Evolutionary conservation across 2,797 vertebrate species (phyloP).

Genomic region (Xenentodon cancila): DNA sequence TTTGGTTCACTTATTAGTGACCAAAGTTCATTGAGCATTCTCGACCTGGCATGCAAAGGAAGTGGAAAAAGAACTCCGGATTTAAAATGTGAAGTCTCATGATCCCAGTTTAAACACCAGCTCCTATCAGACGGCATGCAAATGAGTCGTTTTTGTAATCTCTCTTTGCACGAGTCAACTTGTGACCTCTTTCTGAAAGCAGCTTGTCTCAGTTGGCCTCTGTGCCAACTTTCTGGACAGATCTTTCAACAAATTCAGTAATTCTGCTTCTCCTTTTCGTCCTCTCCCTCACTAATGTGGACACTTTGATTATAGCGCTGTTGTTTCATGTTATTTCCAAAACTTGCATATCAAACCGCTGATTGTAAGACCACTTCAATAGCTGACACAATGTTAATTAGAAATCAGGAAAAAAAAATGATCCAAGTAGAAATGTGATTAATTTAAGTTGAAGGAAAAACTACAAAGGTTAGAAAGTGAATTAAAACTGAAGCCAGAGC

Average conservation of each 20-base stretch:
- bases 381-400: slow-evolving; percentile 26
- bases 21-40: background rate
- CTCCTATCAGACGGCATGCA: slow-evolving; percentile 1
- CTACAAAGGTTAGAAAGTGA: slow-evolving; percentile 16
- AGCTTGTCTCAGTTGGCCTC: slow-evolving; percentile 4
- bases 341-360: slow-evolving; percentile 18
- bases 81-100: background rate
- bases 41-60: background rate
- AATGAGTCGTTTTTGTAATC: background rate
- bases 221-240: slow-evolving; percentile 39
- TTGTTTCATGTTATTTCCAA: slow-evolving; percentile 11
- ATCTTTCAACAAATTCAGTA: slow-evolving; percentile 23
- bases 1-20: background rate
- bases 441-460: too few species aligned
- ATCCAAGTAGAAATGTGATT: slow-evolving; percentile 19
- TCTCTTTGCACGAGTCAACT: slow-evolving; percentile 15
- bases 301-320: slow-evolving; percentile 5
- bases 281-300: background rate
- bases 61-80: background rate
- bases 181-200: slow-evolving; percentile 28
- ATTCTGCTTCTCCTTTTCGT: slow-evolving; percentile 2
- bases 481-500: background rate
- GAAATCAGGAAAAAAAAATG: slow-evolving; percentile 2
- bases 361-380: slow-evolving; percentile 15
- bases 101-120: slow-evolving; percentile 5